Base-by-base conservation (phyloP, 1,140 invertebrate species). In the Augochlora pura region DNA sequence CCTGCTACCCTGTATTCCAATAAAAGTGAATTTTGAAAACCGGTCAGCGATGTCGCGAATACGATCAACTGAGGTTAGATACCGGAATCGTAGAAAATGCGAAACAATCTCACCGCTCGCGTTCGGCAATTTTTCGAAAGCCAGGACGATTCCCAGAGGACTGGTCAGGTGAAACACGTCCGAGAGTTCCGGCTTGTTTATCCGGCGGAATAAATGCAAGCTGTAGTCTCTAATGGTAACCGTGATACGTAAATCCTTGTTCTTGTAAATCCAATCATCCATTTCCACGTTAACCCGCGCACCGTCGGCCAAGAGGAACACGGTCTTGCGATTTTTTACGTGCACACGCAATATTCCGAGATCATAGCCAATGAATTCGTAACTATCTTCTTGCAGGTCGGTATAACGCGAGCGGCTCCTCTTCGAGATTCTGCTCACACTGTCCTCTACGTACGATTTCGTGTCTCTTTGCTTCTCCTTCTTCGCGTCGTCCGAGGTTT, bases 311-410 rank as follows among this genome's bases (percentile, higher is more conserved):
- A 92, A 93, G 77, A 90, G 91, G 87, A 91, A 94, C 64, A 82
- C 89, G 7, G 88, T 89, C 79, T 88, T 90, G 77, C 91, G 88
- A 72, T 93, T 91, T 77, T 92, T 91, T 21, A 93, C 89, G 87
- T 94, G 93, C 39, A 94, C 90, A 71, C 94, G 91, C 77, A 91
- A 86, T 32, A 91, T 89, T 14, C 93, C 92, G 27, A 94, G 90
- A 87, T 94, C 89, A 23, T 92, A 92, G 12, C 87, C 90, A 32
- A 88, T 64, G 49, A 91, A 91, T 46, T 88, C 77, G 18, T 79
- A 78, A 21, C 69, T 32, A 27, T 81, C 64, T 38, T 80, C 73
- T 10, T 62, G 65, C 10, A 67, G 57, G 25, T 27, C 76, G 23
- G 18, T 77, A 12, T 54, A 18, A 7, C 42, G 18, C 14, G 65